Evolutionary conservation across 2,113 vertebrate genomes (phyloP).

Genomic region (Esox niger): DNA sequence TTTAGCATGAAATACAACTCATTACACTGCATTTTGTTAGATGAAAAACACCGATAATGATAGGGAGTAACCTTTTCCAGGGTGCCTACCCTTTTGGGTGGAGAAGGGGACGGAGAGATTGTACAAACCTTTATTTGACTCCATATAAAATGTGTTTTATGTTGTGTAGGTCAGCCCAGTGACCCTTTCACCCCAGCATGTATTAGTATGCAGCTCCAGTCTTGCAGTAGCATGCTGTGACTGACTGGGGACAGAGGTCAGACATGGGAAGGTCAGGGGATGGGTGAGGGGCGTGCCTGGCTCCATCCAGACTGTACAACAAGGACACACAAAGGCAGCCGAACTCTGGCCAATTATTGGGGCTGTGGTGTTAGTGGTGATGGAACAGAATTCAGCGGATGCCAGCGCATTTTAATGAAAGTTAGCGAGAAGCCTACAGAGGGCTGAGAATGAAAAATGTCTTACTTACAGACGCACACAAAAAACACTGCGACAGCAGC

Average conservation of each 20-base stretch:
- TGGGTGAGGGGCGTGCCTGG: constrained; percentile 15
- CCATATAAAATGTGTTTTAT: not conserved
- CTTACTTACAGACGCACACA: constrained; percentile 25
- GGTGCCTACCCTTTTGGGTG: too few relatives aligned
- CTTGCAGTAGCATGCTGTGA: constrained; percentile 32
- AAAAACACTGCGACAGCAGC: constrained; percentile 43
- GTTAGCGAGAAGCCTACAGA: too few relatives aligned
- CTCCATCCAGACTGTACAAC: constrained; percentile 24
- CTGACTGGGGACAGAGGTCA: constrained; percentile 37
- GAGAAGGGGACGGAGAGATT: too few relatives aligned
- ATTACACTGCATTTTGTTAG: too few relatives aligned
- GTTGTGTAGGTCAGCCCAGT: not conserved
- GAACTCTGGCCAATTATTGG: not conserved
- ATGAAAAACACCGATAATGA: too few relatives aligned
- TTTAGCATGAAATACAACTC: too few relatives aligned
- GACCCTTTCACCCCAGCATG: constrained; percentile 16
- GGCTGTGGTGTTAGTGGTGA: not conserved
- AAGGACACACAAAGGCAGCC: constrained; percentile 39
- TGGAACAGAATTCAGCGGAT: too few relatives aligned
- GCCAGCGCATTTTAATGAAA: too few relatives aligned
- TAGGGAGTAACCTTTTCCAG: too few relatives aligned
- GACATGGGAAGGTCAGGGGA: constrained; percentile 40
- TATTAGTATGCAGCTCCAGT: constrained; percentile 45
- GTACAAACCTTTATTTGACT: not conserved
- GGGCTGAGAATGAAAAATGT: too few relatives aligned